Evolutionary conservation across 1,140 invertebrate genomes (phyloP), one percentile per base, ranked within the genome.

Genomic region (Drosophila triauraria): DNA sequence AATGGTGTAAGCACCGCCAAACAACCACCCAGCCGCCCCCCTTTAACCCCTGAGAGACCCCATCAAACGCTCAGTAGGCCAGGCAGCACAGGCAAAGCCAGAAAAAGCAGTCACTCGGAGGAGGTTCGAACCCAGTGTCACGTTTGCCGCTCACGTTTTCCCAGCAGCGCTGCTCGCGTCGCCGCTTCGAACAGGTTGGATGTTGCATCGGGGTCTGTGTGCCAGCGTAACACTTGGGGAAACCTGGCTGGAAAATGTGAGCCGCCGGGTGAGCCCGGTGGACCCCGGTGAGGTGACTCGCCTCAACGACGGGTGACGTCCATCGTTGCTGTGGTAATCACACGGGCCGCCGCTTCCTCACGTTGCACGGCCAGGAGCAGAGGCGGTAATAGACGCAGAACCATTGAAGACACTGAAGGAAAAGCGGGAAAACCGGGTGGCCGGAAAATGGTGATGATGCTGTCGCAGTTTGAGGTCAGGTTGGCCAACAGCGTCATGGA

Each of bases 91-190:
- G 32, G 53, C 32, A 56, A 38, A 42, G 54, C 15, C 35, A 57
- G 35, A 57, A 57, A 57, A 57, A 25, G 54, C 54, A 57, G 57
- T 43, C 78, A 90, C 78, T 60, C 20, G 53, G 53, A 23, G 53
- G 35, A 40, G 54, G 69, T 78, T 90, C 84, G 68, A 88, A 84
- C 80, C 63, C 82, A 75, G 72, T 64, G 85, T 88, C 84, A 88
- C 84, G 84, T 88, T 88, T 88, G 78, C 53, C 59, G 74, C 80
- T 88, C 84, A 88, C 84, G 84, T 88, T 88, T 88, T 87, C 76
- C 68, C 65, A 75, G 59, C 84, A 71, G 84, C 74, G 69, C 80
- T 48, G 68, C 46, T 40, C 25, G 38, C 63, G 42, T 40, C 65
- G 40, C 50, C 43, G 59, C 48, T 17, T 79, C 83, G 43, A 87